A percentile compares a stretch with the other conserved stretches of the same genome.
Conservation (phyloP, 2,797 vertebrate genomes). For the Australoheros facetus region DNA sequence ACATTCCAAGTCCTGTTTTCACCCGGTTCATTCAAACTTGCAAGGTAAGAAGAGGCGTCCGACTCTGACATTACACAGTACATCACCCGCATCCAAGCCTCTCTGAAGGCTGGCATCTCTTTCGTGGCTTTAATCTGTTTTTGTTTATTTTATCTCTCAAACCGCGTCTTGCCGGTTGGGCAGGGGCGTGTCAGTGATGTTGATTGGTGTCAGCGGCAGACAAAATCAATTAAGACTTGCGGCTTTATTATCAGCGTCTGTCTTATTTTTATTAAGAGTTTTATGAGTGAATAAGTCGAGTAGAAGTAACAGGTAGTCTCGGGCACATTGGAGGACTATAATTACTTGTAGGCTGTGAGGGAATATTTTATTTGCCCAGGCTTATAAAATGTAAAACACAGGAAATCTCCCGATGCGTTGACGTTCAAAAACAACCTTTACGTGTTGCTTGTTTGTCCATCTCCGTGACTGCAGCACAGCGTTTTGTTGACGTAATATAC, state of each 20-base stretch:
- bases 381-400: neutral
- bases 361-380: neutral
- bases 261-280: too few relatives aligned
- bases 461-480: neutral
- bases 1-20: slow-evolving; percentile 48
- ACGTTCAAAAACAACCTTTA: neutral
- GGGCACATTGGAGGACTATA: too few relatives aligned
- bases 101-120: too few relatives aligned
- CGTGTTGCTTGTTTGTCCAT: neutral
- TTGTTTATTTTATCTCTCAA: neutral
- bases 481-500: neutral
- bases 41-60: slow-evolving; percentile 44
- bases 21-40: neutral
- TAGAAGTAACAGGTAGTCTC: neutral
- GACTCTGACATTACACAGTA: neutral
- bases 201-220: neutral
- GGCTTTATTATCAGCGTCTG: too few relatives aligned
- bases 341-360: neutral
- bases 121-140: neutral
- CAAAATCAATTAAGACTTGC: neutral
- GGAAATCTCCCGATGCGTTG: neutral
- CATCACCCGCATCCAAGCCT: too few relatives aligned
- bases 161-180: neutral
- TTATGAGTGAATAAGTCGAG: neutral
- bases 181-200: neutral